Evolutionary conservation across 1,140 invertebrate genomes (phyloP).

Genomic region (Dreissena polymorpha): DNA sequence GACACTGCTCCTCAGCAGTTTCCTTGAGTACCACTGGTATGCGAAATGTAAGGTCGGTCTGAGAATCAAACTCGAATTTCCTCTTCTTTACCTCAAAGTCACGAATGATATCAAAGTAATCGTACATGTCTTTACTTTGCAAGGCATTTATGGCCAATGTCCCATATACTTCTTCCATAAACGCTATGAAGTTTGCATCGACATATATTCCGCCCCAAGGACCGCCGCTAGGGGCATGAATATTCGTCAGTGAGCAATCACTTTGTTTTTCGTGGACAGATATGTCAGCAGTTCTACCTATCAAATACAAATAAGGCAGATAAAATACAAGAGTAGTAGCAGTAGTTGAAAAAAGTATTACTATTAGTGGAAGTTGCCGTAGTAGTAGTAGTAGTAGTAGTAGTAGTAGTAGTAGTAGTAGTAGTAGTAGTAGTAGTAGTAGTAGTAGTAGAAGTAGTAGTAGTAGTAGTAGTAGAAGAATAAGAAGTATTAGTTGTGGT

Average conservation of each 20-base stretch:
- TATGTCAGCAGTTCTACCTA: conserved; percentile 56
- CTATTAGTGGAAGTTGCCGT: too few relatives aligned
- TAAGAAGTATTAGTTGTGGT: too few relatives aligned
- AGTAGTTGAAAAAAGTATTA: too few relatives aligned
- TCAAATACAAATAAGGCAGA: too few relatives aligned
- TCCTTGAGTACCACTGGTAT: conserved; percentile 10
- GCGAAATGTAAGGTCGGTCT: conserved; percentile 8
- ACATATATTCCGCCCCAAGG: conserved; percentile 55
- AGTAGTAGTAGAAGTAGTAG: too few relatives aligned
- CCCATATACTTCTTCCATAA: conserved; percentile 43
- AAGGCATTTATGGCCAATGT: conserved; percentile 17
- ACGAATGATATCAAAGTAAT: conserved; percentile 39
- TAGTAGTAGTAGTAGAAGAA: too few relatives aligned
- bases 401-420: too few relatives aligned
- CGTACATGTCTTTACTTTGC: conserved; percentile 18
- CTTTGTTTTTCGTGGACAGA: conserved; percentile 45
- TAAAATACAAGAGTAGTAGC: too few relatives aligned
- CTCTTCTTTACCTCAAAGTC: conserved; percentile 57
- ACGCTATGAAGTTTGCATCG: conserved; percentile 33
- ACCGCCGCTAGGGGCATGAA: conserved; percentile 51
- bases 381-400: too few relatives aligned
- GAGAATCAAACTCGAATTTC: conserved; percentile 15
- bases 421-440: too few relatives aligned
- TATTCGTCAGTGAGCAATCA: conserved; percentile 28
- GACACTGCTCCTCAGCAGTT: background rate